A percentile compares a stretch with the other conserved stretches of the same genome.
Conservation (phyloP, 2,797 vertebrate genomes). For the Centropyge bicolor region DNA sequence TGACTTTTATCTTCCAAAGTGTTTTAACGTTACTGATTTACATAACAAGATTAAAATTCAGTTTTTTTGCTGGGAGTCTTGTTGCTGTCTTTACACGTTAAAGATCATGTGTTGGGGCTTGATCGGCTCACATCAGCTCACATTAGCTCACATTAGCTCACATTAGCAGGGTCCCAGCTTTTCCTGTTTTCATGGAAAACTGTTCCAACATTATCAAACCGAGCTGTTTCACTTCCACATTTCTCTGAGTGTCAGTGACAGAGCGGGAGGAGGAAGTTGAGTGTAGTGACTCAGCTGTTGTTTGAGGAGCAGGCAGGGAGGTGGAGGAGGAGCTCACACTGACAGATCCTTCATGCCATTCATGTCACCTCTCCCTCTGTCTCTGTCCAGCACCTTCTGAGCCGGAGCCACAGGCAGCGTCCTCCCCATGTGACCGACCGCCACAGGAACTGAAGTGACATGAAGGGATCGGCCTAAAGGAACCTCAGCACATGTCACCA, state of each 20-base stretch:
- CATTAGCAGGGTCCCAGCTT: constrained; percentile 19
- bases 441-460: constrained; percentile 54
- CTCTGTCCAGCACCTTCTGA: constrained; percentile 38
- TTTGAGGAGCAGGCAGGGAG: constrained; percentile 45
- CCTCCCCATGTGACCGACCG: background rate
- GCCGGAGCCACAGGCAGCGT: constrained; percentile 29
- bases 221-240: background rate
- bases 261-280: constrained; percentile 61
- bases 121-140: no score
- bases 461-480: constrained; percentile 13
- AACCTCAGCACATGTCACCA: constrained; percentile 30
- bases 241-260: background rate
- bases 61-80: background rate
- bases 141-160: constrained; percentile 25
- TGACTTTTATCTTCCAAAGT: rapidly evolving
- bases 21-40: no score
- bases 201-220: no score
- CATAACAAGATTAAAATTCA: background rate
- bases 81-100: no score
- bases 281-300: constrained; percentile 78
- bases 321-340: constrained; percentile 13
- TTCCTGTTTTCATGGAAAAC: constrained; percentile 81
- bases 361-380: background rate
- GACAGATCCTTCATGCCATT: no score
- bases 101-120: no score